Evolutionary conservation across 2,113 vertebrate species (phyloP).

Genomic region (Tichodroma muraria): DNA sequence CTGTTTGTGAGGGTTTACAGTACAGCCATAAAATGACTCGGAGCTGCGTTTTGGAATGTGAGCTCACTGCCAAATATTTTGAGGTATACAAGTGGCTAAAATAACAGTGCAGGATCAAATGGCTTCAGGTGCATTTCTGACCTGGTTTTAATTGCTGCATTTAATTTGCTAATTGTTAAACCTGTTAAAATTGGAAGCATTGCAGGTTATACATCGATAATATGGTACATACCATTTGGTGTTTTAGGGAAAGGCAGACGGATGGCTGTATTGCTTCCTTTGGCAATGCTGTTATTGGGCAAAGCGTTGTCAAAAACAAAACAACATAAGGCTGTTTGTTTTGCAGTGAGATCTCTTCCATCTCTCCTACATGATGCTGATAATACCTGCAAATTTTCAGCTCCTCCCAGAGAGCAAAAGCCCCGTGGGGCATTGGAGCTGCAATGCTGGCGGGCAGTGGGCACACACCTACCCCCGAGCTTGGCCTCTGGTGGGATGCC

Average conservation of each 20-base stretch:
- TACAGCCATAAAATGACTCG: slow-evolving; percentile 61
- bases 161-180: slow-evolving; percentile 48
- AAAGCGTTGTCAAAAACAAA: slow-evolving; percentile 20
- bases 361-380: background rate
- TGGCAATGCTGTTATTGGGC: slow-evolving; percentile 23
- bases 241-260: slow-evolving; percentile 33
- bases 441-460: rapidly evolving
- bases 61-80: slow-evolving; percentile 64
- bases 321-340: slow-evolving; percentile 45
- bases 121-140: slow-evolving; percentile 47
- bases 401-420: background rate
- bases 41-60: slow-evolving; percentile 55
- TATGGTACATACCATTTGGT: background rate
- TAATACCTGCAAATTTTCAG: background rate
- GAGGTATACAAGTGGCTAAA: slow-evolving; percentile 55
- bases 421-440: background rate
- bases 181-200: slow-evolving; percentile 40
- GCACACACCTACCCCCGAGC: background rate
- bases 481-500: background rate
- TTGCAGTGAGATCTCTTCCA: background rate
- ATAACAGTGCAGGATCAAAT: slow-evolving; percentile 18
- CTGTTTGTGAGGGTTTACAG: slow-evolving; percentile 64
- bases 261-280: slow-evolving; percentile 24
- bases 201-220: background rate
- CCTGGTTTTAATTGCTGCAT: slow-evolving; percentile 40